These are phyloP conservation scores for Siphonodentalium dalli DNA, from an alignment of 2,888 invertebrate species.

Conservation along the genomic window DNA sequence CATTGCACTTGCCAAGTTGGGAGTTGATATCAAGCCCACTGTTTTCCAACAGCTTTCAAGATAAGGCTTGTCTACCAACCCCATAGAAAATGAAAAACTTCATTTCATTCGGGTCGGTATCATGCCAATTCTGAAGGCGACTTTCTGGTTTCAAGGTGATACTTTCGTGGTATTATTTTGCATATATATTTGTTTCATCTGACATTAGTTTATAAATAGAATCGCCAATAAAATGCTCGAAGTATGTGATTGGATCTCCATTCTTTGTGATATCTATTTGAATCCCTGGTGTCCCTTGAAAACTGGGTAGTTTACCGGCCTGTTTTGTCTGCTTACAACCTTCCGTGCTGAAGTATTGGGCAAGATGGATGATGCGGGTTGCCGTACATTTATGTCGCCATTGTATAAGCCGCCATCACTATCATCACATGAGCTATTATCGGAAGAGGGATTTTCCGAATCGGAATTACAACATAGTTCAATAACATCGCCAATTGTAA, in stretches of 20 bases:
- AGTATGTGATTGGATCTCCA: constrained; percentile 15
- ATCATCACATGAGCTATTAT: too few species aligned
- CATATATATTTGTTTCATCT: constrained; percentile 4
- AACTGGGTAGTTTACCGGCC: too few species aligned
- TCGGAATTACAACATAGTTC: too few species aligned
- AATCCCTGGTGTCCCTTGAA: too few species aligned
- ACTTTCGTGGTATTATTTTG: neutral
- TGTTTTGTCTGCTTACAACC: too few species aligned
- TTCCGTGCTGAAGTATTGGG: too few species aligned
- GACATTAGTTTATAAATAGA: constrained; percentile 3
- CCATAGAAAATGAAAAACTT: constrained; percentile 17
- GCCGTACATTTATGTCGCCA: too few species aligned
- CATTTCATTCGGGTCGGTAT: neutral
- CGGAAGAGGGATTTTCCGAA: too few species aligned
- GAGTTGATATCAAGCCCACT: constrained; percentile 4
- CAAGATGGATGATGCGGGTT: too few species aligned
- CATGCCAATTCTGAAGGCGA: constrained; percentile 3
- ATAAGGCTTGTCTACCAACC: constrained; percentile 8
- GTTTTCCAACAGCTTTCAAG: constrained; percentile 15
- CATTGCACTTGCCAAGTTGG: constrained; percentile 14
- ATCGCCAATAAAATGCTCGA: constrained; percentile 15
- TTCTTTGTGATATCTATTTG: too few species aligned
- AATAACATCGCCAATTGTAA: too few species aligned
- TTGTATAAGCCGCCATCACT: too few species aligned
- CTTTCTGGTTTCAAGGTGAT: neutral